Base-by-base conservation (phyloP, 1,140 invertebrate species). In the Drosophila sulfurigaster region DNA sequence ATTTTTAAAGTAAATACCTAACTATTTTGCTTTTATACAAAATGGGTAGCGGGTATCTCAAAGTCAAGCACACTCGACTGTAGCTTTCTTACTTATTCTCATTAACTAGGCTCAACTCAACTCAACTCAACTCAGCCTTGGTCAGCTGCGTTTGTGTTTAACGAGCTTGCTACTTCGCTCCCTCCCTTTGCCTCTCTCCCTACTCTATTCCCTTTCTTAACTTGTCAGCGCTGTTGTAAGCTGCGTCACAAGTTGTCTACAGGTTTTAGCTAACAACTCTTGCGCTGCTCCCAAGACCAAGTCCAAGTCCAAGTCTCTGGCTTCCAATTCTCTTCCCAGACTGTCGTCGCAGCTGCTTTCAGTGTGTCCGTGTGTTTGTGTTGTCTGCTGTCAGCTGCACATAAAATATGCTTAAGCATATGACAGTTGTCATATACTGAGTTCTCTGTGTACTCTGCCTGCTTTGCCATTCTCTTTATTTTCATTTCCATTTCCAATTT, bases 311-410 rank as follows among this genome's bases (percentile, higher is more conserved):
- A 32, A 32, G 30, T 5, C 30, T 32, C 6, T 15, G 10, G 52
- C 25, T 16, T 52, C 30, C 52, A 66, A 13, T 56, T 46, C 48
- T 49, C 28, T 64, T 38, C 32, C 48, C 48, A 56, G 57, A 8
- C 71, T 62, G 35, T 38, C 35, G 35, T 5, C 32, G 32, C 5
- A 8, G 13, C 16, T 15, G 43, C 25, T 43, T 20, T 62, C 16
- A 7, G 1, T 32, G 1, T 32, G 5, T 15, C 20, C 57, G 25
- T 25, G 25, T 52, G 6, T 30, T 11, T 49, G 41, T 49, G 49
- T 82, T 72, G 35, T 20, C 59, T 76, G 82, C 58, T 76, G 82
- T 81, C 82, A 81, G 75, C 67, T 75, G 78, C 71, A 81, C 82
- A 86, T 86, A 86, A 88, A 5, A 80, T 78, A 70, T 75, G 67